Conservation (phyloP, 2,113 vertebrate species). For the Loxodonta africana region DNA sequence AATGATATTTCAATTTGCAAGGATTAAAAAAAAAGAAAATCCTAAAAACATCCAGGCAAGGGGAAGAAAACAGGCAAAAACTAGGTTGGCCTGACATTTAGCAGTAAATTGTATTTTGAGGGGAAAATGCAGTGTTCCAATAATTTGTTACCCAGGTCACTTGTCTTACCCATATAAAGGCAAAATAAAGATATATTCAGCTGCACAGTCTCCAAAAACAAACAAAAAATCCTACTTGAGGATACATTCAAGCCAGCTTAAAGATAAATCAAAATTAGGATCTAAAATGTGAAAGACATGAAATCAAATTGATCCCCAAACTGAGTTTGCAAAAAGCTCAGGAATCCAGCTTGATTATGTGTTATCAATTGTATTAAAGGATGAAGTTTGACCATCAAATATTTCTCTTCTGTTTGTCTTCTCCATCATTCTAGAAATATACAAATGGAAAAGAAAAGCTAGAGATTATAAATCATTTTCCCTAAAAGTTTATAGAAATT, state of each 20-base stretch:
- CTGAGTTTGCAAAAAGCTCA: neutral
- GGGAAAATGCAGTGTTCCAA: neutral
- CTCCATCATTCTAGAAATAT: neutral
- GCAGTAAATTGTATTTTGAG: conserved; percentile 17
- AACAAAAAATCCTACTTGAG: neutral
- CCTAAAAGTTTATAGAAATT: neutral
- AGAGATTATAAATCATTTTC: neutral
- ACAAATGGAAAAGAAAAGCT: neutral
- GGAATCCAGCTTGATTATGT: neutral
- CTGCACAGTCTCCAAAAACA: neutral
- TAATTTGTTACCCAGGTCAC: neutral
- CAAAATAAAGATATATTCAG: neutral
- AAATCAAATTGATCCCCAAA: conserved; percentile 24
- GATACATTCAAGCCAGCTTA: neutral
- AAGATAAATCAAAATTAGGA: conserved; percentile 34
- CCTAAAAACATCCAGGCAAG: neutral
- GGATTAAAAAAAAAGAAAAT: neutral
- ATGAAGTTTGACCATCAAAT: neutral
- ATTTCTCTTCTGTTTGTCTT: neutral
- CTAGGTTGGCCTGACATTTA: neutral
- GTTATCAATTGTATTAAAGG: neutral
- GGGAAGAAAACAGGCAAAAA: neutral
- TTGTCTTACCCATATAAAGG: neutral
- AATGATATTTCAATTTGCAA: neutral
- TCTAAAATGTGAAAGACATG: conserved; percentile 15